Evolutionary conservation across 2,113 vertebrate genomes (phyloP), one percentile per base, ranked within the genome.

Genomic region (Pachycephala philippinensis): DNA sequence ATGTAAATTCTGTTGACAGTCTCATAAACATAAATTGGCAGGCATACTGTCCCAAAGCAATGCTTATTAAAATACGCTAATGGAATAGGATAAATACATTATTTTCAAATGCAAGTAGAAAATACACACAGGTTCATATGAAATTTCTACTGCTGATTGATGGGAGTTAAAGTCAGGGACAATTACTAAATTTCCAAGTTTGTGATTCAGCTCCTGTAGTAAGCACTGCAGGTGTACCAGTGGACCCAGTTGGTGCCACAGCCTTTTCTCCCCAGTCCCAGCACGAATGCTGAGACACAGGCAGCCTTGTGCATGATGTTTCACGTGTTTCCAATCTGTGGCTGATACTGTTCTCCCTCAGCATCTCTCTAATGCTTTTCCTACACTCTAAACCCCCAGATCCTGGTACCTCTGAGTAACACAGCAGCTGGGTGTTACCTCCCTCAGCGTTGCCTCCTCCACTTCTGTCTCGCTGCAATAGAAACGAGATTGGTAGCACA

Each of bases 21-120:
- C 98, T 98, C 97, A 98, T 98, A 98, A 98, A 98, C 97, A 98
- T 97, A 98, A 98, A 98, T 98, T 98, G 98, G 97, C 98, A 98
- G 95, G 94, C 97, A 97, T 95, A 95, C 93, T 98, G 95, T 98
- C 98, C 98, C 98, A 98, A 96, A 98, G 97, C 97, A 97, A 97
- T 97, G 97, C 97, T 98, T 97, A 98, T 98, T 98, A 98, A 98
- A 98, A 97, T 96, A 97, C 86, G 28, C 96, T 98, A 98, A 98
- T 98, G 97, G 96, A 97, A 98, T 96, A 97, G 94, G 97, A 97
- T 98, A 98, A 98, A 98, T 98, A 97, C 96, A 94, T 97, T 97
- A 96, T 97, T 97, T 97, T 97, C 81, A 95, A 84, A 93, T 86
- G 65, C 86, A 92, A 78, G 87, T 71, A 90, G 93, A 94, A 97